Evolutionary conservation across 2,113 vertebrate species (phyloP).

Genomic region (Phalacrocorax carbo): DNA sequence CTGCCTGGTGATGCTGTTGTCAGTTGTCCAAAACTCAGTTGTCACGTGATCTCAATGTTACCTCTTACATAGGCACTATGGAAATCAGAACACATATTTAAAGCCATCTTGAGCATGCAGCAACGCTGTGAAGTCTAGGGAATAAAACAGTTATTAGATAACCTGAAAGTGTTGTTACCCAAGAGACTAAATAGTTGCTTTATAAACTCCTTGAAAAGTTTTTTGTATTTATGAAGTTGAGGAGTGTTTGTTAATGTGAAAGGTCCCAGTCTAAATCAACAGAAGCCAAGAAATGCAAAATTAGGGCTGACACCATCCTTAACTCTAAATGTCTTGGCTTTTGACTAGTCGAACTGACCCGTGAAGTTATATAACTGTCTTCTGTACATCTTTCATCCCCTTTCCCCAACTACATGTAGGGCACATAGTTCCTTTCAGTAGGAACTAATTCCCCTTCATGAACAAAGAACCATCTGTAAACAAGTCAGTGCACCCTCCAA

Average conservation of each 20-base stretch:
- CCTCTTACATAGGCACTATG: background rate
- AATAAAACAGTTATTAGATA: slow-evolving; percentile 5
- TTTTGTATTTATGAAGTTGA: background rate
- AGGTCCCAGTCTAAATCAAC: background rate
- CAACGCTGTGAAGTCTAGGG: background rate
- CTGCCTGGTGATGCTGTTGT: background rate
- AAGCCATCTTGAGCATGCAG: background rate
- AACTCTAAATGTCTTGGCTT: background rate
- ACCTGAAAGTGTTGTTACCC: background rate
- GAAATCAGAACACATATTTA: background rate
- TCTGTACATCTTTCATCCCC: background rate
- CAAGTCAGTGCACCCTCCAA: background rate
- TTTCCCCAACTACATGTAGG: background rate
- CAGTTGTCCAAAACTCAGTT: background rate
- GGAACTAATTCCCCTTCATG: background rate
- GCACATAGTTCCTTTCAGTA: background rate
- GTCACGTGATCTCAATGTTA: background rate
- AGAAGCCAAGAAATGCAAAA: slow-evolving; percentile 21
- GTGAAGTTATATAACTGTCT: background rate
- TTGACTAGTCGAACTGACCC: background rate
- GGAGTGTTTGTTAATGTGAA: background rate
- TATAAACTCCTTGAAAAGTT: background rate
- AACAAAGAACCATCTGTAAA: slow-evolving; percentile 61
- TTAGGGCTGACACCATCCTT: slow-evolving; percentile 6
- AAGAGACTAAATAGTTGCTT: background rate